Percentiles rank a stretch among this genome's conserved stretches.
These are phyloP conservation scores for Scaptomyza montana DNA, from an alignment of 1,140 invertebrate species.

Conservation along the genomic window DNA sequence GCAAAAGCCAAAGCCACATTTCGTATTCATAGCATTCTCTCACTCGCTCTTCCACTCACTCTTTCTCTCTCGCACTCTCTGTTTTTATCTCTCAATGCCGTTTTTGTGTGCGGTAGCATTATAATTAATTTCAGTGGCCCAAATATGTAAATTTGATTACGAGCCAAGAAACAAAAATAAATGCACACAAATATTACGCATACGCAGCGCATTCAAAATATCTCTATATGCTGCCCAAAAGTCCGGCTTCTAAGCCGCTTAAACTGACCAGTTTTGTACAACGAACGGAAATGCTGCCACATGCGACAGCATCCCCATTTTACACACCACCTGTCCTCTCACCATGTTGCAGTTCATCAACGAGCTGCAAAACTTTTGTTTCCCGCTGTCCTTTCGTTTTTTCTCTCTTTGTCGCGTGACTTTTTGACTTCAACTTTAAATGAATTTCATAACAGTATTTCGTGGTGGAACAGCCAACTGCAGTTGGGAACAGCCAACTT, in stretches of 20 bases:
- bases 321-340: not conserved
- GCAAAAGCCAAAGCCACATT: slow-evolving; percentile 74
- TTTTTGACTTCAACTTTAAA: slow-evolving; percentile 73
- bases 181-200: slow-evolving; percentile 70
- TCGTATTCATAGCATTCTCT: slow-evolving; percentile 68
- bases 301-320: slow-evolving; percentile 52
- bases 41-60: not conserved
- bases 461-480: slow-evolving; percentile 9
- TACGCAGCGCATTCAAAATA: slow-evolving; percentile 56
- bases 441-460: slow-evolving; percentile 71
- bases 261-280: slow-evolving; percentile 62
- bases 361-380: slow-evolving; percentile 54
- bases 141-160: slow-evolving; percentile 78
- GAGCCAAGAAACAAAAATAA: slow-evolving; percentile 61
- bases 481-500: slow-evolving; percentile 45
- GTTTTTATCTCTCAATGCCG: slow-evolving; percentile 24
- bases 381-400: slow-evolving; percentile 39
- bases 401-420: slow-evolving; percentile 38
- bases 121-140: slow-evolving; percentile 75
- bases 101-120: slow-evolving; percentile 56
- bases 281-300: slow-evolving; percentile 27
- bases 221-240: slow-evolving; percentile 28
- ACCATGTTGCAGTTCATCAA: slow-evolving; percentile 63
- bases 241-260: slow-evolving; percentile 67
- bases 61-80: not conserved